Base-by-base conservation (phyloP, 2,113 vertebrate genomes). In the Xyrauchen texanus region DNA sequence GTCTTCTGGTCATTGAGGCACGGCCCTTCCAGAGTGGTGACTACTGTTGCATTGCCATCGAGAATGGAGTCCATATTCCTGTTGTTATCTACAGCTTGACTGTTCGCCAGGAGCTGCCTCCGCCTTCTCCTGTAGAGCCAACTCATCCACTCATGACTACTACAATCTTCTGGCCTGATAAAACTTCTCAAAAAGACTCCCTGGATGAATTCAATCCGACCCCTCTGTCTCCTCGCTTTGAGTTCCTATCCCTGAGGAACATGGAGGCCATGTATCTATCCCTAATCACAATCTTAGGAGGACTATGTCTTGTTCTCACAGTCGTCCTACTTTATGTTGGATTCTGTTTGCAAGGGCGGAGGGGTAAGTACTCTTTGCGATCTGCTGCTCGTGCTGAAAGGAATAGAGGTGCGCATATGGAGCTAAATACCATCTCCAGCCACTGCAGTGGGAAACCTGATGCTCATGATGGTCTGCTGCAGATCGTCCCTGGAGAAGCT, bases 351-450 rank as follows among this genome's bases (percentile, higher is more conserved):
- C 78, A 91, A 91, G 81, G 92, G 88, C 55, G 46, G 67, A 49
- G 88, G 84, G 49, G 93, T 16, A 96, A 95, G 82, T 97, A 94
- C 1, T 88, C 91, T 4, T 79, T 92, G 16, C 85, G 85, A 0
- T 81, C 89, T 7, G 88, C 95, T 16, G 90, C 91, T 6, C 76
- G 58, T 4, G 66, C 83, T 0, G 90, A 91, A 11, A 88, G 89
- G 13, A 93, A 91, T 57, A 76, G 91, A 63, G 89, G 92, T 11
- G 88, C 93, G 47, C 92, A 92, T 0, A 85, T 98, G 12, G 97
- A 98, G 82, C 93, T 98, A 4, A 95, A 94, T 90, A 98, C 96
- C 0, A 91, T 98, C 68, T 97, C 97, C 0, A 95, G 94, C 87
- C 93, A 95, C 88, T 96, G 94, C 87, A 92, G 89, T 3, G 92